These are phyloP conservation scores for Morpho deidamia DNA, from an alignment of 2,888 invertebrate species.

Conservation along the genomic window DNA sequence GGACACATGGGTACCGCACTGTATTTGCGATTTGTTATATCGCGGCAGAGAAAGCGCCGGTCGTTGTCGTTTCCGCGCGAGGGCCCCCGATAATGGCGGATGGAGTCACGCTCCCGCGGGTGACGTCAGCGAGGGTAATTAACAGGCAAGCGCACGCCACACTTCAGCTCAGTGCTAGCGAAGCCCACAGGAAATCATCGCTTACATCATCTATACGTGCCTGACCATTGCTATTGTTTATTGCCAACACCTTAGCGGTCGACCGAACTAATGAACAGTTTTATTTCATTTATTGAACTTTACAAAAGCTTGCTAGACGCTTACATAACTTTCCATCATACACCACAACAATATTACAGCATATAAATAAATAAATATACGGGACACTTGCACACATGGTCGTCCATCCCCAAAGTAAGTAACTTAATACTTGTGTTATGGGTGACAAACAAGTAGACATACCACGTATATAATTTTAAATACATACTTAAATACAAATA, in stretches of 20 bases:
- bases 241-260: slow-evolving; percentile 16
- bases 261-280: neutral
- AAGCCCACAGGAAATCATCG: slow-evolving; percentile 64
- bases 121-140: slow-evolving; percentile 71
- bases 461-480: no score
- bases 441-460: no score
- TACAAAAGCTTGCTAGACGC: neutral
- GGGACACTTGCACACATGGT: no score
- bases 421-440: no score
- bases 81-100: slow-evolving; percentile 63
- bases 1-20: slow-evolving; percentile 35
- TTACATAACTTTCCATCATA: no score
- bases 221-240: slow-evolving; percentile 43
- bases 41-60: slow-evolving; percentile 67
- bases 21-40: slow-evolving; percentile 36
- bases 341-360: no score
- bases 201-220: slow-evolving; percentile 69
- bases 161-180: slow-evolving; percentile 40
- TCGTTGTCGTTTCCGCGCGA: slow-evolving; percentile 76
- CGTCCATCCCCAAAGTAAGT: no score
- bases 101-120: slow-evolving; percentile 47
- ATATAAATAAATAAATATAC: no score
- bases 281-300: neutral
- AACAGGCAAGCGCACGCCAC: slow-evolving; percentile 55
- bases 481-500: no score